Evolutionary conservation across 2,113 vertebrate genomes (phyloP), one percentile per base, ranked within the genome.

Genomic region (Zosterops pallidus): DNA sequence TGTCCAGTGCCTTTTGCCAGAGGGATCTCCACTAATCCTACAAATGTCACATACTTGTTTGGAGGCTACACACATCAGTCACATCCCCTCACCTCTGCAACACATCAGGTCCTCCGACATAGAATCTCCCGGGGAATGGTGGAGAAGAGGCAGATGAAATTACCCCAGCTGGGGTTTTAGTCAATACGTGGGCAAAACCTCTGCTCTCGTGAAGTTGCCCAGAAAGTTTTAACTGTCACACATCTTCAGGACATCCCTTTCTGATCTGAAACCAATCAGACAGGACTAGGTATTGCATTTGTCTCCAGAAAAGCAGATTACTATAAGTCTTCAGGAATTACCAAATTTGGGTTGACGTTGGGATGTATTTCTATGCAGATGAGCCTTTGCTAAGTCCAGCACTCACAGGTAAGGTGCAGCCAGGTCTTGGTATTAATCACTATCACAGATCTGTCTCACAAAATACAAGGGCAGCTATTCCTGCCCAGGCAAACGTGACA

Each of bases 71-170:
- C 42, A 13, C 39, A 42, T 18, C 35, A 41, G 68, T 11, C 72
- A 11, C 6, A 5, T 25, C 24, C 39, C 29, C 14, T 15, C 25
- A 14, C 11, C 29, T 6, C 75, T 0, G 0, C 47, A 49, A 12
- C 5, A n/a, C 62, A 4, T 28, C 47, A 8, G 37, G 53, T n/a
- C 72, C 55, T 60, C n/a, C 0, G 0, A 35, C 63, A 52, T 2
- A 24, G 46, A 44, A 24, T 8, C 55, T 24, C 21, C 19, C 13
- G 2, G 37, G 50, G 50, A 62, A 41, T 35, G 47, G 26, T 6
- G 28, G n/a, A 68, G 44, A 53, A 23, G 56, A 75, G 39, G 83
- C 57, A 74, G 37, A 17, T 21, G 42, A 3, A 8, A 10, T 47
- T 29, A 28, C 24, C 19, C 41, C n/a, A 39, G 57, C 5, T 33